Percentiles rank a stretch among this genome's conserved stretches.
These are phyloP conservation scores for Branchinecta sandiegonensis DNA, from an alignment of 2,888 invertebrate species.

Conservation along the genomic window DNA sequence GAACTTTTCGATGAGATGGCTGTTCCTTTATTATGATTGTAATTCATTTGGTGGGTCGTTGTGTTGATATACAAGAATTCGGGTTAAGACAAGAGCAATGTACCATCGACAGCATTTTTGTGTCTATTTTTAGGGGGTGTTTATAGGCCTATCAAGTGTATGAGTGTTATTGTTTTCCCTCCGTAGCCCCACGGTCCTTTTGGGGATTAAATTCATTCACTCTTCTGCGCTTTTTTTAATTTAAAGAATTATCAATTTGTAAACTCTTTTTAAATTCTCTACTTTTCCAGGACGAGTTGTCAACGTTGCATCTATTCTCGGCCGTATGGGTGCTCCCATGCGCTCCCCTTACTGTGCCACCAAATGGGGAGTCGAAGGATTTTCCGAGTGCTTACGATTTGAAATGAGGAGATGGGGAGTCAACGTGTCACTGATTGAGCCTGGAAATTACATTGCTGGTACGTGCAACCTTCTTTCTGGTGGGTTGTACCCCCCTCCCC, in stretches of 20 bases:
- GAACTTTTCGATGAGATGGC: too few species aligned
- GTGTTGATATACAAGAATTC: too few species aligned
- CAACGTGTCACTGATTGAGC: slow-evolving; percentile 61
- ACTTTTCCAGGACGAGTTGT: slow-evolving; percentile 46
- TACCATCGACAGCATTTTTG: too few species aligned
- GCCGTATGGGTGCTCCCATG: slow-evolving; percentile 61
- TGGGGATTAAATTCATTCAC: not conserved
- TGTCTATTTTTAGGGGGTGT: too few species aligned
- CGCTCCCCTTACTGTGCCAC: slow-evolving; percentile 63
- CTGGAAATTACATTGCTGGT: slow-evolving; percentile 69
- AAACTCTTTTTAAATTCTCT: not conserved
- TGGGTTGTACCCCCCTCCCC: too few species aligned
- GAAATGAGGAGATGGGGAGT: slow-evolving; percentile 43
- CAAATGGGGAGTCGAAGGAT: slow-evolving; percentile 59
- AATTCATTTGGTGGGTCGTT: too few species aligned
- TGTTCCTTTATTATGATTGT: too few species aligned
- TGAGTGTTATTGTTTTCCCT: too few species aligned
- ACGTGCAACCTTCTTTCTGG: slow-evolving; percentile 30
- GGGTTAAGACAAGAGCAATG: too few species aligned
- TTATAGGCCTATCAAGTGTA: too few species aligned
- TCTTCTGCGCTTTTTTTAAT: not conserved
- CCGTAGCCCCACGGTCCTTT: not conserved
- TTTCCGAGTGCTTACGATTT: slow-evolving; percentile 60
- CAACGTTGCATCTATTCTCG: slow-evolving; percentile 62
- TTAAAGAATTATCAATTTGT: not conserved